A percentile compares a stretch with the other conserved stretches of the same genome.
Conservation (phyloP, 37 sponge, comb jelly and placozoan species). For the Mnemiopsis leidyi region DNA sequence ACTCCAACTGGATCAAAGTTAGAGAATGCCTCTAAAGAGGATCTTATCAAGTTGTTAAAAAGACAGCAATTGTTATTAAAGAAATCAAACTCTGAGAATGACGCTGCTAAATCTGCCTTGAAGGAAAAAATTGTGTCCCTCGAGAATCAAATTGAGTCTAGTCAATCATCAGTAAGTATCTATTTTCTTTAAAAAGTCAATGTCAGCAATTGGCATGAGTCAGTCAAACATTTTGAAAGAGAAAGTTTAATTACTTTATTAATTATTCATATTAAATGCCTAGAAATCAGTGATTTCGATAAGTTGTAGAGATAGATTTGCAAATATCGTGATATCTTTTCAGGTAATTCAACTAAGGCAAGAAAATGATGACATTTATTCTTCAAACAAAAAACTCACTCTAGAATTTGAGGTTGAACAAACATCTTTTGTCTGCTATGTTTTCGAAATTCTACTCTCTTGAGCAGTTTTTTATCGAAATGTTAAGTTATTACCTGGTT, state of each 20-base stretch:
- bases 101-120: background rate
- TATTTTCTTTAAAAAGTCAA: too few relatives aligned
- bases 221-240: too few relatives aligned
- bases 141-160: background rate
- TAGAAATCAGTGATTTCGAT: too few relatives aligned
- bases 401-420: background rate
- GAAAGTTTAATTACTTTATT: too few relatives aligned
- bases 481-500: too few relatives aligned
- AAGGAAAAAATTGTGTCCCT: background rate
- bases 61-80: slow-evolving; percentile 31
- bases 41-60: slow-evolving; percentile 60
- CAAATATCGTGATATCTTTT: background rate
- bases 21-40: slow-evolving; percentile 51
- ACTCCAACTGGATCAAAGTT: slow-evolving; percentile 20
- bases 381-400: slow-evolving; percentile 44
- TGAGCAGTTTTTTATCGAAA: too few relatives aligned
- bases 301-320: too few relatives aligned
- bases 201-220: too few relatives aligned
- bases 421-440: too few relatives aligned
- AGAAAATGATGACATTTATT: slow-evolving; percentile 42
- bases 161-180: background rate
- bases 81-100: slow-evolving; percentile 37
- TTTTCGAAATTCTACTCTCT: too few relatives aligned
- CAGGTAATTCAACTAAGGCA: background rate
- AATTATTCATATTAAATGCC: too few relatives aligned